Evolutionary conservation across 2,888 invertebrate species (phyloP), one percentile per base, ranked within the genome.

Genomic region (Xylota segnis): DNA sequence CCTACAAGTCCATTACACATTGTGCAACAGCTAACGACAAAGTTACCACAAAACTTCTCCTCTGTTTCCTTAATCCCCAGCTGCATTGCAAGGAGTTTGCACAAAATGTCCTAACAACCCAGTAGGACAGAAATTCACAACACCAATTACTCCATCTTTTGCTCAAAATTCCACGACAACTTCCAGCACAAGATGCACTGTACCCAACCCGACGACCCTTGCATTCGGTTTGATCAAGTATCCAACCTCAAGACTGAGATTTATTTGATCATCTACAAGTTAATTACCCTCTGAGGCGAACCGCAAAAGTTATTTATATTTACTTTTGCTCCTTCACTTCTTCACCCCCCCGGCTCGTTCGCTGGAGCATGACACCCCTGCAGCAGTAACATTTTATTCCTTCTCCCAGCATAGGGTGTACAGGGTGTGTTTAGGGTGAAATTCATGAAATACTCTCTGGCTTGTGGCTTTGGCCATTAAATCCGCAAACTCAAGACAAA

Each of bases 291-390:
- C 75, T 54, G 70, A 70, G 74, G 83, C 63, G 70, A 75, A 79
- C 79, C 79, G 65, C 84, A 79, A 84, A 75, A 84, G 70, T 79
- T 79, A 84, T 84, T 79, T 84, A 84, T 84, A 75, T 79, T 79
- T 79, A 71, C 78, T 83, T 66, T 54, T 23, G 18, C 63, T 29
- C 37, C 56, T 40, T 45, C 50, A 43, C n/a, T n/a, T n/a, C n/a
- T n/a, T n/a, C n/a, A 45, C 47, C 43, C 14, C n/a, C n/a, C n/a
- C n/a, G n/a, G n/a, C n/a, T 6, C 9, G 5, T 2, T 43, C 16
- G 18, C 9, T 32, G 34, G 23, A 34, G 37, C 59, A 61, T 72
- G 74, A 65, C 79, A 70, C 50, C 63, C 40, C 23, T 83, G 52
- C 71, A 58, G 82, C 59, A 65, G 72, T 16, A 32, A 40, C 59